Base-by-base conservation (phyloP, 2,797 vertebrate genomes). In the Tragopan temminckii region DNA sequence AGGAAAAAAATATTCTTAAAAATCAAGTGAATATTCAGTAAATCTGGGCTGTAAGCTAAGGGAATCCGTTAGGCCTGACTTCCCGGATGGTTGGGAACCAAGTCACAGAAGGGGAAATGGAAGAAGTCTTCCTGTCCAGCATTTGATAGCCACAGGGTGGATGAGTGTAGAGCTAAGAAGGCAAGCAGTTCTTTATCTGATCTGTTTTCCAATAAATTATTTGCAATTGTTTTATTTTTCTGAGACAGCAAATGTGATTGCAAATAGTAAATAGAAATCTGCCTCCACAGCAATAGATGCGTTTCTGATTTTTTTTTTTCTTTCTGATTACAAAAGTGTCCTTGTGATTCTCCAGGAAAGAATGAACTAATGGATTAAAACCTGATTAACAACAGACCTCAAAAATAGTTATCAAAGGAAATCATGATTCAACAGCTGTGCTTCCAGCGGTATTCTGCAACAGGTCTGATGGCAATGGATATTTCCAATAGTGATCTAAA, bases 391-490 rank as follows among this genome's bases (percentile, higher is more conserved):
- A 83, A 80, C 55, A 85, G 69, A 53, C 24, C 29, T 79, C 76
- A 94, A 88, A 94, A 95, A 93, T 80, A 93, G 74, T 69, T 83
- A 78, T 88, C 66, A 96, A 93, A 94, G 70, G 62, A 89, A 92
- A 86, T 63, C 35, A 90, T 87, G n/a, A 79, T 58, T 55, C 64
- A 92, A 69, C 88, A 95, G 76, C 94, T 95, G 93, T 95, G 85
- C 91, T 95, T 96, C 88, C 67, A 79, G 77, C 88, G 70, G 77
- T 94, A 89, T 89, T 94, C 77, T 91, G 66, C 24, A 93, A 95
- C 80, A 91, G 46, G 69, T 59, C 59, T 78, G 52, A 92, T 93
- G 80, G 58, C 50, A 83, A 89, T 88, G 91, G 82, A 52, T 77
- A 24, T 66, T 89, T 85, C 84, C 74, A 95, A 62, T 89, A 92